Evolutionary conservation across 2,797 vertebrate species (phyloP).

Genomic region (Lutjanus argentimaculatus): DNA sequence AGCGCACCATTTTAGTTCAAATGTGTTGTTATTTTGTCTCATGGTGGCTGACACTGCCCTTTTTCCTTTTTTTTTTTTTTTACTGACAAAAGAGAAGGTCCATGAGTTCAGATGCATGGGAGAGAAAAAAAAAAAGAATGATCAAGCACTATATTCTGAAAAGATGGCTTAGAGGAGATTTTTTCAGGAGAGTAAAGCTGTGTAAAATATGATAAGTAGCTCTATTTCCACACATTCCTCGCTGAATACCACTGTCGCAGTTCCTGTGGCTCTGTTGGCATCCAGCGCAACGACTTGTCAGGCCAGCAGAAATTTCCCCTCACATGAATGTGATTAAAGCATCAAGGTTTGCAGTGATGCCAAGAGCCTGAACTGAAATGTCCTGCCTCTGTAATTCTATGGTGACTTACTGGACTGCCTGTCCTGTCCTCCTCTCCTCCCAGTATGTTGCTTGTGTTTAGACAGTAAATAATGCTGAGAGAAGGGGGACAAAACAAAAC

Average conservation of each 20-base stretch:
- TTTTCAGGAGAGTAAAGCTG: slow-evolving; percentile 5
- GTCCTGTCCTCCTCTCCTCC: neutral
- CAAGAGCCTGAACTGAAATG: slow-evolving; percentile 25
- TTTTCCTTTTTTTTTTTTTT: neutral
- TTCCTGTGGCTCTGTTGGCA: slow-evolving; percentile 45
- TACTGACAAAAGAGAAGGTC: neutral
- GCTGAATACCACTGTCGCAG: slow-evolving; percentile 30
- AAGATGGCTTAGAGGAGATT: slow-evolving; percentile 21
- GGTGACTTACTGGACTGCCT: neutral
- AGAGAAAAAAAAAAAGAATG: neutral
- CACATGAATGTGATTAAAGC: slow-evolving; percentile 64
- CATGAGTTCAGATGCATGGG: neutral
- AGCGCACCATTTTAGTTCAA: neutral
- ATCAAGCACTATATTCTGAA: slow-evolving; percentile 29
- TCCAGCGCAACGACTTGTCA: slow-evolving; percentile 14
- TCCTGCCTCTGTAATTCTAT: slow-evolving; percentile 19
- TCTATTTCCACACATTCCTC: slow-evolving; percentile 45
- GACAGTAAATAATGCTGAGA: slow-evolving; percentile 17
- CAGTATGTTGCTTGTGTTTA: neutral
- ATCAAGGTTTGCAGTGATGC: slow-evolving; percentile 35
- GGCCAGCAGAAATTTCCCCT: slow-evolving; percentile 49
- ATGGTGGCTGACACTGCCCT: neutral
- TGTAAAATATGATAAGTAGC: slow-evolving; percentile 45
- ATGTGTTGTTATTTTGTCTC: neutral
- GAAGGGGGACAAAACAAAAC: neutral